Percentiles rank a stretch among this genome's conserved stretches.
phyloP scores from a whole-genome alignment of 1,140 invertebrate species.

The Periplaneta americana region DNA sequence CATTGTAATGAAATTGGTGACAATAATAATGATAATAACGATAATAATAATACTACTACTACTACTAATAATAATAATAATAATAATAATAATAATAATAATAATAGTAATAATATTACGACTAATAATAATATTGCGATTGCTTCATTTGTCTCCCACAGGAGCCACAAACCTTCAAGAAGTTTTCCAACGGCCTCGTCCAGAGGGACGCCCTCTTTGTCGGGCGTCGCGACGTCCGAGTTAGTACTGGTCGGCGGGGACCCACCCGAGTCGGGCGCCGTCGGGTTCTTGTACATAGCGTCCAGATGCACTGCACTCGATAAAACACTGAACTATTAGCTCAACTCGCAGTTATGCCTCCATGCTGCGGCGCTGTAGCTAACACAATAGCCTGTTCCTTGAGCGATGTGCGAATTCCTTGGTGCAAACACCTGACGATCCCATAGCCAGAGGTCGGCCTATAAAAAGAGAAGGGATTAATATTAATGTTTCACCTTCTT shows the following conservation, averaged over 20 bases:
- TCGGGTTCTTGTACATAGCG: conserved; percentile 11
- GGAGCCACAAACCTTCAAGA: conserved; percentile 4
- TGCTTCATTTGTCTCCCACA: background rate
- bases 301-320: background rate
- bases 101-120: background rate
- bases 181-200: conserved; percentile 17
- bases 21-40: no score
- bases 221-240: background rate
- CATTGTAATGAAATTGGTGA: no score
- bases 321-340: background rate
- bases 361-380: background rate
- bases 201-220: conserved; percentile 11
- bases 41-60: no score
- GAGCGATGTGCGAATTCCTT: background rate
- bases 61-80: no score
- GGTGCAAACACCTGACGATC: background rate
- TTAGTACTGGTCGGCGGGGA: conserved; percentile 2
- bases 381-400: background rate
- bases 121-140: background rate
- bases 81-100: background rate
- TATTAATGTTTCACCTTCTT: background rate
- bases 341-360: background rate
- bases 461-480: background rate
- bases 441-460: background rate
- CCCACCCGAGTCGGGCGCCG: background rate